Evolutionary conservation across 2,888 invertebrate genomes (phyloP).

Genomic region (Phasia obesa): DNA sequence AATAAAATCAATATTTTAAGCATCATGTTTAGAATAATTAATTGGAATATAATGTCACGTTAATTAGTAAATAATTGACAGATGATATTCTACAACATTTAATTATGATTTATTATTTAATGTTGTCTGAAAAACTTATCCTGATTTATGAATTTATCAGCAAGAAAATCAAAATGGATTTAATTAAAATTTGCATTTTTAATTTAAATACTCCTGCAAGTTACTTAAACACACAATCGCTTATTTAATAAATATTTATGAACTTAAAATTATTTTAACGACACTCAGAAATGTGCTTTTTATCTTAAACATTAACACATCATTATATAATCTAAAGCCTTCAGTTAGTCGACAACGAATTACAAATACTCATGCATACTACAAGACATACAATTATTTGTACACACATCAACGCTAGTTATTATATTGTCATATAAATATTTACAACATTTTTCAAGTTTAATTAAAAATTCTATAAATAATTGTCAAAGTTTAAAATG

Average conservation of each 20-base stretch:
- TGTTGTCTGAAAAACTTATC: slow-evolving; percentile 13
- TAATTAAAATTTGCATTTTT: slow-evolving; percentile 28
- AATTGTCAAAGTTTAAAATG: slow-evolving; percentile 3
- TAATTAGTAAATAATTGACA: slow-evolving; percentile 54
- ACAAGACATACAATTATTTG: neutral
- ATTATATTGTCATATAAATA: slow-evolving; percentile 15
- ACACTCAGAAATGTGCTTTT: neutral
- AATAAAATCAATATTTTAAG: slow-evolving; percentile 26
- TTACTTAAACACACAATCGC: neutral
- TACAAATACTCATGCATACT: too few relatives aligned
- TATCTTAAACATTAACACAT: slow-evolving; percentile 7
- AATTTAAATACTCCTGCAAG: slow-evolving; percentile 11
- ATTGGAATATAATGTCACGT: slow-evolving; percentile 41
- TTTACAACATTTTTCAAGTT: slow-evolving; percentile 20
- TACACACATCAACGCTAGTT: slow-evolving; percentile 23
- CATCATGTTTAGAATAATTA: slow-evolving; percentile 45
- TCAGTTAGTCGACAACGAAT: too few relatives aligned
- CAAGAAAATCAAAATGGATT: neutral
- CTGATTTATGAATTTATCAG: slow-evolving; percentile 28
- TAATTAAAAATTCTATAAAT: slow-evolving; percentile 33
- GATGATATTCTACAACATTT: slow-evolving; percentile 35
- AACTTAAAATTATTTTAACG: neutral
- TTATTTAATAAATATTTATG: slow-evolving; percentile 13
- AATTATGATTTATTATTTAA: slow-evolving; percentile 51
- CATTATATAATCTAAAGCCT: too few relatives aligned